These are phyloP conservation scores for Oegoconia quadripuncta DNA, from an alignment of 2,888 invertebrate species.

Conservation along the genomic window DNA sequence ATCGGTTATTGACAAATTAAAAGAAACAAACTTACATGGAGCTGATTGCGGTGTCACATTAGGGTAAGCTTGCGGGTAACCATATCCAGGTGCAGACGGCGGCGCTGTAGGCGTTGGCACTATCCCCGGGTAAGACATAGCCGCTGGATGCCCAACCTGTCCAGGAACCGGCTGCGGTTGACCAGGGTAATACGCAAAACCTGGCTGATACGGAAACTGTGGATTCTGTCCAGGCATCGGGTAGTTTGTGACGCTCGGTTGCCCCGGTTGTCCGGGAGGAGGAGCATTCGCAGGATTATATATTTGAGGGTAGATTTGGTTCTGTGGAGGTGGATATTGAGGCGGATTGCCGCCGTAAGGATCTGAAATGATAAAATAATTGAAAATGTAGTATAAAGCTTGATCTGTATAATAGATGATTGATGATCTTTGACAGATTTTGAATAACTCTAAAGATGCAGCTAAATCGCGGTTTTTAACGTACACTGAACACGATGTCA, in stretches of 20 bases:
- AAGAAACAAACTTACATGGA: constrained; percentile 22
- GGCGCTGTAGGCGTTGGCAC: constrained; percentile 27
- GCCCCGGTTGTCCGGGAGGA: constrained; percentile 28
- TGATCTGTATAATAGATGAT: no score
- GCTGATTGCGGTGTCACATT: constrained; percentile 24
- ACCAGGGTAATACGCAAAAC: constrained; percentile 10
- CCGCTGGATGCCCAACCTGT: constrained; percentile 32
- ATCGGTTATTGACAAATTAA: no score
- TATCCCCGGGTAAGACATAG: constrained; percentile 48
- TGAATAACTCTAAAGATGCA: no score
- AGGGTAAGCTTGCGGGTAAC: constrained; percentile 24
- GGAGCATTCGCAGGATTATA: constrained; percentile 49
- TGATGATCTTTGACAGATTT: no score
- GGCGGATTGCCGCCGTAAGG: constrained; percentile 48
- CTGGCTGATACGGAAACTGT: constrained; percentile 12
- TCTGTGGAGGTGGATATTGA: constrained; percentile 55
- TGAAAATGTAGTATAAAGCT: no score
- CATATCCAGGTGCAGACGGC: constrained; percentile 13
- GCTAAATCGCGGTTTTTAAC: no score
- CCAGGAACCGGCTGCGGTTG: not conserved
- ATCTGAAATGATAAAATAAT: constrained; percentile 39
- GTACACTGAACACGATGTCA: no score
- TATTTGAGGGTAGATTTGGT: constrained; percentile 55
- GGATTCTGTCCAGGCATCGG: constrained; percentile 4
- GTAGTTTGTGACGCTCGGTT: not conserved